Evolutionary conservation across 92 coral and sea anemone genomes (phyloP).

Genomic region (Epizoanthus stellaris): DNA sequence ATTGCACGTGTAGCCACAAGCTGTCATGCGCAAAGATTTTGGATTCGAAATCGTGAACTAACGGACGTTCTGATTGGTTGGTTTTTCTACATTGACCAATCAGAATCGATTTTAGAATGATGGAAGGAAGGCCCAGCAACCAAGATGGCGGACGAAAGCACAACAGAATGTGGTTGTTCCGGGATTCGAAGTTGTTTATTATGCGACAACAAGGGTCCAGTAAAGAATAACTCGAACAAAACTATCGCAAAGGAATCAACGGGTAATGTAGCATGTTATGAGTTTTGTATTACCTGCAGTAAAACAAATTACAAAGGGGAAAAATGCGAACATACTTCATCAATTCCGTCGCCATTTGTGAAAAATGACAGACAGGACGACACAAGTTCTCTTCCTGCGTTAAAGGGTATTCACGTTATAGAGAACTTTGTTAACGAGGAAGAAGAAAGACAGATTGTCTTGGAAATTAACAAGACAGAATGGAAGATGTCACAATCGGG

Average conservation of each 20-base stretch:
- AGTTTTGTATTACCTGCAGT: constrained; percentile 72
- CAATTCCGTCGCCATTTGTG: background rate
- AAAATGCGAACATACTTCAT: constrained; percentile 22
- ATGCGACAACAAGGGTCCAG: constrained; percentile 64
- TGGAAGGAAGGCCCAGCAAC: background rate
- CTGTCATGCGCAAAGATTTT: constrained; percentile 65
- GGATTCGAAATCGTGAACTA: constrained; percentile 36
- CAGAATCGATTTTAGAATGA: constrained; percentile 40
- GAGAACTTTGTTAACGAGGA: constrained; percentile 72
- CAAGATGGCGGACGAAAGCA: constrained; percentile 82
- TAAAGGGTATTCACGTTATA: constrained; percentile 77
- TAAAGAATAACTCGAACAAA: background rate
- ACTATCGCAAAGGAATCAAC: constrained; percentile 3
- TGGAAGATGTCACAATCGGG: constrained; percentile 97
- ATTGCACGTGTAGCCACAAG: constrained; percentile 71
- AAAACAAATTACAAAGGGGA: constrained; percentile 40
- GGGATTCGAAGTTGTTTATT: constrained; percentile 89
- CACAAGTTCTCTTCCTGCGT: constrained; percentile 18
- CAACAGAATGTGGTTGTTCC: constrained; percentile 70
- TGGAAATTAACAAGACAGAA: constrained; percentile 76
- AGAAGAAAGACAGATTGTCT: constrained; percentile 75
- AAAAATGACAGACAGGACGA: background rate
- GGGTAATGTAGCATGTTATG: constrained; percentile 30
- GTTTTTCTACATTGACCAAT: constrained; percentile 32
- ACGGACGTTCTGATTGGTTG: constrained; percentile 41